Evolutionary conservation across 2,113 vertebrate species (phyloP).

Genomic region (Xiphophorus hellerii): DNA sequence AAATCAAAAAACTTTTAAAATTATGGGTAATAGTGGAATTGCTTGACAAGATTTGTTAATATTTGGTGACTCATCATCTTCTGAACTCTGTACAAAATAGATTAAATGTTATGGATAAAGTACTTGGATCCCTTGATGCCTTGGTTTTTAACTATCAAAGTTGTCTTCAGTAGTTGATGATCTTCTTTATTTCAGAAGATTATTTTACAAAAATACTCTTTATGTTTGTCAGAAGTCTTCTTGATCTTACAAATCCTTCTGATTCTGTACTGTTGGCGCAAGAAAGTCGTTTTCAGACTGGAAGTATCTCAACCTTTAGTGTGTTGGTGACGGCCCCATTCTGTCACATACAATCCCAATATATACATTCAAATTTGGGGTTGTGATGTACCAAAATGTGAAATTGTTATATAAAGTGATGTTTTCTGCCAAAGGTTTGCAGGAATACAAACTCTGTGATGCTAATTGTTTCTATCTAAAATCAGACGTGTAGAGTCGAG

Average conservation of each 20-base stretch:
- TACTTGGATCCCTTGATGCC: background rate
- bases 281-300: background rate
- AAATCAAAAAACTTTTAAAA: background rate
- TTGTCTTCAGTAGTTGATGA: background rate
- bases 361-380: background rate
- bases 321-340: background rate
- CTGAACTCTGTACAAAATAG: background rate
- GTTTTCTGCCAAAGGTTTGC: background rate
- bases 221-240: background rate
- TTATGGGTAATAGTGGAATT: background rate
- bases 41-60: background rate
- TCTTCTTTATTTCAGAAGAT: background rate
- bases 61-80: background rate
- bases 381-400: background rate
- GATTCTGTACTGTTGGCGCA: background rate
- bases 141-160: background rate
- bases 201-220: background rate
- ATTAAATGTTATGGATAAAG: background rate
- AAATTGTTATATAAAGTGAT: background rate
- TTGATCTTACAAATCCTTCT: background rate
- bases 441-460: constrained; percentile 5
- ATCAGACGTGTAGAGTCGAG: constrained; percentile 23
- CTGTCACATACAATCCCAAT: background rate
- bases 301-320: no score
- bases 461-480: constrained; percentile 33